phyloP scores from a whole-genome alignment of 1,140 invertebrate genomes.

The Drosophila baimaii region DNA sequence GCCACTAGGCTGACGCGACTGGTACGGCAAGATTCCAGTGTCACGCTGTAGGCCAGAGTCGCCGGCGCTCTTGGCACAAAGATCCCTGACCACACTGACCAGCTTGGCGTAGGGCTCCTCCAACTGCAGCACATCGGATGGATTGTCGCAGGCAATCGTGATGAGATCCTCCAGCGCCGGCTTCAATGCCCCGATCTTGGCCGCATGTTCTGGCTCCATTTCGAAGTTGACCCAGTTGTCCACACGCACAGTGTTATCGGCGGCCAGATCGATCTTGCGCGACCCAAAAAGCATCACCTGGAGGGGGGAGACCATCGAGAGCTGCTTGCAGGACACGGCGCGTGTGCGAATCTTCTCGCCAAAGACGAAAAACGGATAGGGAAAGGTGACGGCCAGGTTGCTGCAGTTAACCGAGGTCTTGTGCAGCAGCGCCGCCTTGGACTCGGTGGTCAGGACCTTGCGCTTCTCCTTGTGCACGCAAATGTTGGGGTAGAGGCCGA shows the following conservation, averaged over 20 bases:
- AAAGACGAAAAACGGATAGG: constrained; percentile 98
- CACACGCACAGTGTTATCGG: constrained; percentile 90
- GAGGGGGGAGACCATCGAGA: constrained; percentile 97
- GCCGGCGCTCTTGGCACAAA: constrained; percentile 90
- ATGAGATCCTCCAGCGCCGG: constrained; percentile 95
- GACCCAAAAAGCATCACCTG: constrained; percentile 96
- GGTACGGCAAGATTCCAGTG: constrained; percentile 74
- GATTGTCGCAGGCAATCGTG: constrained; percentile 90
- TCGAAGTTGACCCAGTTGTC: constrained; percentile 97
- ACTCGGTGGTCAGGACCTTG: constrained; percentile 97
- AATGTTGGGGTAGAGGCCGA: constrained; percentile 98
- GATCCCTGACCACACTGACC: constrained; percentile 87
- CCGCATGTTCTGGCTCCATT: constrained; percentile 91
- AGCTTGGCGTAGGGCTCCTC: constrained; percentile 86
- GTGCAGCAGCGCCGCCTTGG: constrained; percentile 96
- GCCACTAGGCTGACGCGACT: constrained; percentile 67
- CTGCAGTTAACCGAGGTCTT: constrained; percentile 98
- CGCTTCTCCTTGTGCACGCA: constrained; percentile 97
- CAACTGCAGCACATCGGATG: constrained; percentile 88
- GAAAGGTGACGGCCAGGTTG: constrained; percentile 92
- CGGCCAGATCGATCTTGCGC: constrained; percentile 91
- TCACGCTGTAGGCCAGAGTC: constrained; percentile 88
- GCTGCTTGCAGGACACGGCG: constrained; percentile 98
- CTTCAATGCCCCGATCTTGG: constrained; percentile 92
- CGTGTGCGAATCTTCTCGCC: constrained; percentile 98